phyloP scores from a whole-genome alignment of 2,113 vertebrate species.

The Chaenocephalus aceratus region DNA sequence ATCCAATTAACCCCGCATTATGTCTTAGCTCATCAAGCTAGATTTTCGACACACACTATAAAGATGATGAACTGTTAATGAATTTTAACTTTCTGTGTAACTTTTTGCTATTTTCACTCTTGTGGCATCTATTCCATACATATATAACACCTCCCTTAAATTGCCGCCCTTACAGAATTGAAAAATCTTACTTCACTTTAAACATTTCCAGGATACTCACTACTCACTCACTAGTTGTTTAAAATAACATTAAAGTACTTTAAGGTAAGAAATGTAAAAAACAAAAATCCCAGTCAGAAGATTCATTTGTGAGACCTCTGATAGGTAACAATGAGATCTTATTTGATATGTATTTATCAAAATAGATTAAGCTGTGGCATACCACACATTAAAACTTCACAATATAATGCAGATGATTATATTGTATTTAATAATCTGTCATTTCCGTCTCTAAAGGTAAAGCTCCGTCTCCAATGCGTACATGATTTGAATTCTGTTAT shows the following conservation, averaged over 20 bases:
- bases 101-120: too few relatives aligned
- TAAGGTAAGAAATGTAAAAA: too few relatives aligned
- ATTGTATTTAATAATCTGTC: neutral
- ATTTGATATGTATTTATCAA: neutral
- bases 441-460: neutral
- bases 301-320: constrained; percentile 2
- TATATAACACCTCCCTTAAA: too few relatives aligned
- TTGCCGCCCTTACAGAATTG: too few relatives aligned
- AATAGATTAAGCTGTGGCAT: neutral
- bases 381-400: neutral
- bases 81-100: too few relatives aligned
- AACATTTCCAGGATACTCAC: too few relatives aligned
- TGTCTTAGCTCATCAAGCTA: neutral
- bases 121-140: too few relatives aligned
- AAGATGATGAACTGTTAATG: neutral
- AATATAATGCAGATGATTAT: neutral
- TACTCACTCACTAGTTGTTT: too few relatives aligned
- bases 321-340: constrained; percentile 1
- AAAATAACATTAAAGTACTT: too few relatives aligned
- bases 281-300: neutral
- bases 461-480: neutral
- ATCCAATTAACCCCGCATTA: too few relatives aligned
- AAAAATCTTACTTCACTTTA: too few relatives aligned
- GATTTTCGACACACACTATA: neutral
- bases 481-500: neutral